phyloP scores from a whole-genome alignment of 2,888 invertebrate species.

The Ypsolopha sequella region DNA sequence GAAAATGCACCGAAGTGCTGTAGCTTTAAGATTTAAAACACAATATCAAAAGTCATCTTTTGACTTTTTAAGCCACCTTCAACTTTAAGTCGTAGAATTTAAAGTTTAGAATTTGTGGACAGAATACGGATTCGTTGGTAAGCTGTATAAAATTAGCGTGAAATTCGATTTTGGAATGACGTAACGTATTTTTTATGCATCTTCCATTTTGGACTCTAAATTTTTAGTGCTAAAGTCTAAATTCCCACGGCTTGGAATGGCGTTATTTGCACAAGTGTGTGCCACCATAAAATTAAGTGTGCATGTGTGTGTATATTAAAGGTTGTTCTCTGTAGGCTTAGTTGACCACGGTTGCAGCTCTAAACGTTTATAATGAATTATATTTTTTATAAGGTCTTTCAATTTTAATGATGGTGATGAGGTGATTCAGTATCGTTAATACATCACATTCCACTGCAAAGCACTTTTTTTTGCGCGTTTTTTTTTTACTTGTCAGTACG shows the following conservation, averaged over 20 bases:
- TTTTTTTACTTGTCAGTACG: no score
- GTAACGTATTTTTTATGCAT: not conserved
- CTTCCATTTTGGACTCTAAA: conserved; percentile 14
- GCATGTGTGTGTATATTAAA: conserved; percentile 51
- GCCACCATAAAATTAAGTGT: conserved; percentile 41
- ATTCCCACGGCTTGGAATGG: conserved; percentile 5
- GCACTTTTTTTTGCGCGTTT: no score
- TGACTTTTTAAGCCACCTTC: not conserved
- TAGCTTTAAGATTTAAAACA: not conserved
- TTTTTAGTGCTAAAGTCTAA: conserved; percentile 6
- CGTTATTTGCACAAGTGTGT: conserved; percentile 15
- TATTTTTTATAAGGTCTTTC: no score
- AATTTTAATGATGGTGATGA: no score
- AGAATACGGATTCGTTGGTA: not conserved
- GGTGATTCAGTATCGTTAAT: no score
- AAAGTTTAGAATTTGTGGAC: not conserved
- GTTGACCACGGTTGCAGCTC: conserved; percentile 31
- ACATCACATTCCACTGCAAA: no score
- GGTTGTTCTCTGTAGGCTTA: conserved; percentile 26
- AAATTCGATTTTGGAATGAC: not conserved
- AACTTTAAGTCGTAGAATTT: not conserved
- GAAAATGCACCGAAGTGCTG: not conserved
- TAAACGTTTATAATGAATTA: no score
- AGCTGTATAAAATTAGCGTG: conserved; percentile 2
- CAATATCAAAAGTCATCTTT: not conserved